These are phyloP conservation scores for Philopedon plagiatum DNA, from an alignment of 2,888 invertebrate species.

Conservation along the genomic window DNA sequence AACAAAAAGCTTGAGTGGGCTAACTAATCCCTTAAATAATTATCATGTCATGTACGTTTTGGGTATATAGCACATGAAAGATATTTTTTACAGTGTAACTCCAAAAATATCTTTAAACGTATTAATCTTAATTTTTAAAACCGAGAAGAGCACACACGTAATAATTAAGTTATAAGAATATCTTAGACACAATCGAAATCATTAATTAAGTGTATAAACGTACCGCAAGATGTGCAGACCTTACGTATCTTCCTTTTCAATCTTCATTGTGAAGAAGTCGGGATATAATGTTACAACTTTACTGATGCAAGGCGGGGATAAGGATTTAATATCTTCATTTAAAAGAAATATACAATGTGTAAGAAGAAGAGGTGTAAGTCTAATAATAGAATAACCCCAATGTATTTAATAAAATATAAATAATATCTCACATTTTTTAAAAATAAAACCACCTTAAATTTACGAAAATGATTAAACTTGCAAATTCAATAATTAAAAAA, in stretches of 20 bases:
- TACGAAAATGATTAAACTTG: too few relatives aligned
- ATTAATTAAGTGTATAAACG: conserved; percentile 44
- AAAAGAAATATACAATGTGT: too few relatives aligned
- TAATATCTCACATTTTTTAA: too few relatives aligned
- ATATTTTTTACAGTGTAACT: conserved; percentile 11
- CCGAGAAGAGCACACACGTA: conserved; percentile 23
- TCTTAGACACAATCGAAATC: conserved; percentile 45
- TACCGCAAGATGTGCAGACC: conserved; percentile 42
- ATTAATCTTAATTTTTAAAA: conserved; percentile 22
- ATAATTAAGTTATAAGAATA: conserved; percentile 44
- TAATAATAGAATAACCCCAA: too few relatives aligned
- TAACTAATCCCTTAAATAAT: too few relatives aligned
- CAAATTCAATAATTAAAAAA: too few relatives aligned
- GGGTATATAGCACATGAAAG: not conserved
- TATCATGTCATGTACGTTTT: not conserved
- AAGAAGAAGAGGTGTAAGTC: too few relatives aligned
- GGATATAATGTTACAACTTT: conserved; percentile 35
- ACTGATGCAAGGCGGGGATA: conserved; percentile 37
- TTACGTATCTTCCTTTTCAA: conserved; percentile 36
- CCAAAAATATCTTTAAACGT: not conserved
- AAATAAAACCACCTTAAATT: too few relatives aligned
- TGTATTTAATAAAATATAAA: too few relatives aligned
- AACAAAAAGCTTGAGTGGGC: too few relatives aligned
- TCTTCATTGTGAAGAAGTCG: conserved; percentile 41
- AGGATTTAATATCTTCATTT: conserved; percentile 35